Evolutionary conservation across 1,140 invertebrate genomes (phyloP), one percentile per base, ranked within the genome.

Genomic region (Penaeus vannamei): DNA sequence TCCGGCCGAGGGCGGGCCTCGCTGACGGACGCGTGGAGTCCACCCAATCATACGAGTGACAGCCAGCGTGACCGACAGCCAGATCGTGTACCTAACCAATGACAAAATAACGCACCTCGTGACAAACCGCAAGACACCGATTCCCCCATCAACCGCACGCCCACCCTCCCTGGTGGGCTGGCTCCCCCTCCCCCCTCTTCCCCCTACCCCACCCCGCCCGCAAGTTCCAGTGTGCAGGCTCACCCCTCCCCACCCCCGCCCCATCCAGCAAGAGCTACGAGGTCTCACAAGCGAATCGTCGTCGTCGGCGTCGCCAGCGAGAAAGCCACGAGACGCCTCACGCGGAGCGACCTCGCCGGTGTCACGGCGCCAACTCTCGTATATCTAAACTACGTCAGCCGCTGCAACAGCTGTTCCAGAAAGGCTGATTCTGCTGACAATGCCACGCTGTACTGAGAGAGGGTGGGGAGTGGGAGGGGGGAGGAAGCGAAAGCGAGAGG

Each of bases 381-480:
- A 10, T 53, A 53, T 53, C 53, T 53, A 53, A 53, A 17, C 53
- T 53, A 53, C 53, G 53, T 53, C 53, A 17, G 53, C 53, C 12
- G 12, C 53, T 17, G 53, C 53, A 14, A 12, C 1, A 53, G 53
- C 53, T 14, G 53, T 81, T 81, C 79, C 79, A 59, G 79, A 36
- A 29, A 26, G 60, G 60, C 23, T 81, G 26, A 81, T 46, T 59
- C 79, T 81, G 36, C 76, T 80, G 79, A 59, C 79, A 53, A 29
- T 81, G 60, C 77, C 12, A n/a, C 19, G 36, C 19, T n/a, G 36
- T 46, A 46, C 36, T 42, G 1, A 20, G 17, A 26, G 26, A 14
- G 22, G 46, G 53, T n/a, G 29, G 4, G 29, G 12, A 12, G 42
- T 2, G 26, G 77, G 77, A 36, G 42, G 46, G 26, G 80, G 8